Evolutionary conservation across 2,888 invertebrate species (phyloP).

Genomic region (Leptothorax acervorum): DNA sequence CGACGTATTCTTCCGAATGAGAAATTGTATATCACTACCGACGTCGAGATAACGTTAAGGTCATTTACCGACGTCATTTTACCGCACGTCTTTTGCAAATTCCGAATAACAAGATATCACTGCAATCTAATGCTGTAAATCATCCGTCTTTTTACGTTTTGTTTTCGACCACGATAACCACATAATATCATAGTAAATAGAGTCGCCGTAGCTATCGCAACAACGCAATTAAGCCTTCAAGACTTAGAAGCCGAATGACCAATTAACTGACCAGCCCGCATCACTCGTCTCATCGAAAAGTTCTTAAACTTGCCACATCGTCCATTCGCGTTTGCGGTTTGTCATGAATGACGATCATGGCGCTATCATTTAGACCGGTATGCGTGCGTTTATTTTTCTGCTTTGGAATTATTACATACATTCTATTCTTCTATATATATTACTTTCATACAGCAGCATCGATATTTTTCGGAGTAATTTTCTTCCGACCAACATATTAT

Average conservation of each 20-base stretch:
- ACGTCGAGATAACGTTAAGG: not conserved
- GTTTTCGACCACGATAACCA: conserved; percentile 15
- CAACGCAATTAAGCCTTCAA: conserved; percentile 17
- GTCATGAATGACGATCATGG: not conserved
- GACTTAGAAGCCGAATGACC: conserved; percentile 12
- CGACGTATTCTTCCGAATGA: conserved; percentile 5
- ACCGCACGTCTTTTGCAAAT: not conserved
- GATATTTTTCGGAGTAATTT: not conserved
- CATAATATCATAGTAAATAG: conserved; percentile 22
- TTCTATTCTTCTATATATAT: not conserved
- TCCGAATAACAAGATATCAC: not conserved
- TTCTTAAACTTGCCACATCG: conserved; percentile 1
- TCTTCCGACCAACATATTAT: not conserved
- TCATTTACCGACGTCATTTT: not conserved
- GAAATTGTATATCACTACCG: not conserved
- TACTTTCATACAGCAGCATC: not conserved
- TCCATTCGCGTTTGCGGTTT: not conserved
- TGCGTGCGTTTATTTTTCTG: not conserved
- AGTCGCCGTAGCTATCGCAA: conserved; percentile 11
- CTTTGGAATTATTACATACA: not conserved
- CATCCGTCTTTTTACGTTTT: not conserved
- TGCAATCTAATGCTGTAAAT: conserved; percentile 24
- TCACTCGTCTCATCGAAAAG: conserved; percentile 6
- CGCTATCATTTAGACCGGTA: not conserved
- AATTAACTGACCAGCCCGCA: conserved; percentile 26